phyloP scores from a whole-genome alignment of 2,113 vertebrate species.

The Phalacrocorax carbo region DNA sequence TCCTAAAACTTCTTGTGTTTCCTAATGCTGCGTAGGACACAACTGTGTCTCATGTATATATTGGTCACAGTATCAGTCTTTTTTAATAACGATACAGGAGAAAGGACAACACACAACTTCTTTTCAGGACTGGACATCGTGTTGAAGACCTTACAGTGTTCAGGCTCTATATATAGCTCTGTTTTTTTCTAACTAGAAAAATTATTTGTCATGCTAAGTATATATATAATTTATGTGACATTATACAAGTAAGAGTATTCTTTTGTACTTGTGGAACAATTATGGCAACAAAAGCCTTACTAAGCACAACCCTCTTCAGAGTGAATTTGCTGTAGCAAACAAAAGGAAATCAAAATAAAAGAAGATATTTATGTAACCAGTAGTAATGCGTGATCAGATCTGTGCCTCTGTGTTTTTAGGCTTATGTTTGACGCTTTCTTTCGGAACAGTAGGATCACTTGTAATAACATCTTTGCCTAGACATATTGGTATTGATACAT shows the following conservation, averaged over 20 bases:
- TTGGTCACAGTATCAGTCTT: not conserved
- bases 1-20: not conserved
- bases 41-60: not conserved
- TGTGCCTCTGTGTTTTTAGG: not conserved
- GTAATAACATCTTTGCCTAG: not conserved
- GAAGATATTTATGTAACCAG: not conserved
- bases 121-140: not conserved
- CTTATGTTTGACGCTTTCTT: not conserved
- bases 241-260: not conserved
- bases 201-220: not conserved
- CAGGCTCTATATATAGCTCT: not conserved
- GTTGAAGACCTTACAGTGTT: not conserved
- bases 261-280: constrained; percentile 19
- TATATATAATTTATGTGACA: not conserved
- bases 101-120: not conserved
- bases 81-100: not conserved
- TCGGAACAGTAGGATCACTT: not conserved
- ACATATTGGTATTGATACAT: constrained; percentile 39
- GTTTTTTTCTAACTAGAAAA: not conserved
- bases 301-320: not conserved
- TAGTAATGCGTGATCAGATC: not conserved
- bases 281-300: not conserved
- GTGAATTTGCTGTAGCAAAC: not conserved
- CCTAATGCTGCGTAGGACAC: not conserved
- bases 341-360: constrained; percentile 24